Evolutionary conservation across 2,113 vertebrate genomes (phyloP), one percentile per base, ranked within the genome.

Genomic region (Hyla sarda): DNA sequence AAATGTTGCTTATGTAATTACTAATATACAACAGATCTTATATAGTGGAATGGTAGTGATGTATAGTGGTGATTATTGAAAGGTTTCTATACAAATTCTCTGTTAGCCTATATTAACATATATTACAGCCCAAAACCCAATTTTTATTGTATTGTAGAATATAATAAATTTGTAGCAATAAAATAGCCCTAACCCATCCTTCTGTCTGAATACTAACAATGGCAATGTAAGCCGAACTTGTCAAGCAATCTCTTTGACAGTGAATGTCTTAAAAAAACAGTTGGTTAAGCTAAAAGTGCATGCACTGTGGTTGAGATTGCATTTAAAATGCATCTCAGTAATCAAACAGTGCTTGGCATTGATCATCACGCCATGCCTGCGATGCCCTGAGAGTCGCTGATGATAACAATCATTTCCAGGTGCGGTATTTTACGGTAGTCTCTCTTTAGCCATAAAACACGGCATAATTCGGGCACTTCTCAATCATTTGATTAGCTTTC

Each of bases 171-270:
- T n/a, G n/a, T n/a, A n/a, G n/a, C n/a, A n/a, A n/a, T n/a, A n/a
- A n/a, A n/a, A n/a, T n/a, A n/a, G n/a, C n/a, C n/a, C n/a, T n/a
- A n/a, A n/a, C n/a, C n/a, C n/a, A n/a, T 41, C 41, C 48, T 73
- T 54, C 34, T 71, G 13, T 58, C 16, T 74, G 82, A 60, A 83
- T 60, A 45, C 50, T 84, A 84, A 76, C 41, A 8, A 85, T 81
- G 52, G 83, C 81, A 84, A 90, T 56, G 90, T 79, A 84, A 73
- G 67, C 56, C 30, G 60, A 73, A 89, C 87, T 75, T 77, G 87
- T 83, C 32, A 71, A 85, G 90, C 88, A n/a, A 87, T 62, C 54
- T 52, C 47, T 73, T 76, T 88, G 88, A 82, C 52, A 85, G 25
- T 58, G 52, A 82, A 67, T 34, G n/a, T 32, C 13, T 85, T 41